These are phyloP conservation scores for Indicator maculatus DNA, from an alignment of 2,113 vertebrate species.

Conservation along the genomic window DNA sequence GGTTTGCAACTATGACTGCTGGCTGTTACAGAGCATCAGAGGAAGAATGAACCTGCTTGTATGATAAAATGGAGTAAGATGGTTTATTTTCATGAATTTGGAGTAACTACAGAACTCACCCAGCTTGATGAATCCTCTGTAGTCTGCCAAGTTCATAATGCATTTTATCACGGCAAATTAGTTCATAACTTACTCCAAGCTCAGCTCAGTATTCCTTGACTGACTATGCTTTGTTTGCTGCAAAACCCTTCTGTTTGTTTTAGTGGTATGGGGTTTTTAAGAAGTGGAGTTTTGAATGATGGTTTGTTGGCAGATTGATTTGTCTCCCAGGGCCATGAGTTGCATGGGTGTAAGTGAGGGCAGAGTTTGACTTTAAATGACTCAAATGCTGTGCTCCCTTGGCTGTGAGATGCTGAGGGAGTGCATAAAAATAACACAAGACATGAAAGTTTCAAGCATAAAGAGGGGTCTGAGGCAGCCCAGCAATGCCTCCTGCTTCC, in stretches of 20 bases:
- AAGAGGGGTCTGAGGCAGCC: not conserved
- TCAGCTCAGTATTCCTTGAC: constrained; percentile 1
- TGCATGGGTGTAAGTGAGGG: not conserved
- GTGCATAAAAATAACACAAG: not conserved
- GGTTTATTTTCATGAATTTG: constrained; percentile 33
- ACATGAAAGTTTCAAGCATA: not conserved
- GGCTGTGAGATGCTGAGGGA: not conserved
- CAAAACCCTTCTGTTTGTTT: constrained; percentile 48
- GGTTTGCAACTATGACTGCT: constrained; percentile 25
- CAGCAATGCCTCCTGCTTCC: fast-evolving
- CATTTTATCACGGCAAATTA: constrained; percentile 19
- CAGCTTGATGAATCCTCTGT: not conserved
- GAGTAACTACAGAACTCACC: constrained; percentile 14
- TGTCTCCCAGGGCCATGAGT: not conserved
- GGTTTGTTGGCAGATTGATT: constrained; percentile 37
- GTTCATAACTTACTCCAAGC: constrained; percentile 41
- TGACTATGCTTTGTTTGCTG: not conserved
- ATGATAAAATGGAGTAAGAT: not conserved
- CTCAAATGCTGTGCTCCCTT: not conserved
- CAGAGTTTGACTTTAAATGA: not conserved
- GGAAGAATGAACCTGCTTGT: not conserved
- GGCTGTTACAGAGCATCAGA: not conserved
- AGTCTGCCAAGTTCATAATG: constrained; percentile 4
- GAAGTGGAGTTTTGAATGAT: constrained; percentile 9
- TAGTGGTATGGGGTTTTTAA: not conserved